Evolutionary conservation across 1,140 invertebrate species (phyloP), one percentile per base, ranked within the genome.

Genomic region (Vanessa atalanta): DNA sequence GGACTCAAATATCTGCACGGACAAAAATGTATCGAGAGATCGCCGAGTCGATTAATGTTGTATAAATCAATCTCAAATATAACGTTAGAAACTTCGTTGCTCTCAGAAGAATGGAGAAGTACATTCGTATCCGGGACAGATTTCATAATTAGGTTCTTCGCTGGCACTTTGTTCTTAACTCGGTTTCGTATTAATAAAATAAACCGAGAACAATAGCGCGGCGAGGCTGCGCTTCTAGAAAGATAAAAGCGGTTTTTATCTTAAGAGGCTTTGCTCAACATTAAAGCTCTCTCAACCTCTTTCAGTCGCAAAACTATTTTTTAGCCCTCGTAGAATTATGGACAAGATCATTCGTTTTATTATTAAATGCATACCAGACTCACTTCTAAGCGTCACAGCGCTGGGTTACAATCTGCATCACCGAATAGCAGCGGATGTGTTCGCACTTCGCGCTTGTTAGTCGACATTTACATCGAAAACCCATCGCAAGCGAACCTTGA

Each of bases 201-300:
- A n/a, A 53, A 53, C 20, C 4, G 53, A 57, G 53, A 23, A 57
- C 53, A 57, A 57, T 57, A 13, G 23, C 0, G 12, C 16, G 53
- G 53, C 53, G 50, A n/a, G 9, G 9, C 37, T 20, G 53, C 12
- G 53, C 1, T 20, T 12, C 53, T 57, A 12, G 9, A 53, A 53
- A 57, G 53, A 57, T 57, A 57, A 57, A 57, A 57, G 53, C 53
- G 16, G 53, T 57, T 57, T 43, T 57, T 23, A 57, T 57, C 53
- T 57, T 57, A 20, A 57, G 53, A 57, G 20, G 16, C 53, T 57
- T 20, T 23, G 53, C 53, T 57, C 53, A 23, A 57, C 37, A n/a
- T 20, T 57, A 13, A 23, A 23, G 53, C 50, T 15, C 50, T 53
- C 50, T n/a, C 53, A 20, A 57, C 53, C 53, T 20, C 53, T 23